Percentiles rank a stretch among this genome's conserved stretches.
Conservation (phyloP, 2,888 invertebrate species). For the Drosophila setosimentum region DNA sequence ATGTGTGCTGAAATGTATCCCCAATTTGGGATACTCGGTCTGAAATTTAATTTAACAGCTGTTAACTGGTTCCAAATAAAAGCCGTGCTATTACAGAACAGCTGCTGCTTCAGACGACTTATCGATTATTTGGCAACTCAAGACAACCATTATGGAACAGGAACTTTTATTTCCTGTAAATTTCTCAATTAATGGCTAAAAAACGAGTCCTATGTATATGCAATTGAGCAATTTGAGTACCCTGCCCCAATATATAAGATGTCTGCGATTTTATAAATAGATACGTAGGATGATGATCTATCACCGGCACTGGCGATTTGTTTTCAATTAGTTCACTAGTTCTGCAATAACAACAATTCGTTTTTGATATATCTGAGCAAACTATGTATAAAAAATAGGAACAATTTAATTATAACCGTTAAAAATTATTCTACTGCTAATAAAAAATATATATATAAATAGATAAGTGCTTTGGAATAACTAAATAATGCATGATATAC, state of each 20-base stretch:
- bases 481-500: neutral
- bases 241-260: neutral
- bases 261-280: neutral
- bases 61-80: neutral
- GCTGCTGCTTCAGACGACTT: neutral
- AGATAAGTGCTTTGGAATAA: neutral
- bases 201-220: neutral
- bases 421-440: neutral
- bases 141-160: neutral
- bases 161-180: neutral
- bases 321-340: neutral
- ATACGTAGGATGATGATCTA: conserved; percentile 1
- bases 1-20: neutral
- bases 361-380: neutral
- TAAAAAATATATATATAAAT: neutral
- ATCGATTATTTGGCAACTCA: conserved; percentile 6
- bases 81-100: neutral
- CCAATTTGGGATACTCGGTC: neutral
- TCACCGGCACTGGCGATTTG: conserved; percentile 9
- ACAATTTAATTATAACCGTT: neutral
- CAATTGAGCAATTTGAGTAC: neutral
- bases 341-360: neutral
- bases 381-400: neutral
- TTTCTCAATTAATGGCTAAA: neutral
- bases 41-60: neutral